These are phyloP conservation scores for Copsychus sechellarum DNA, from an alignment of 2,113 vertebrate species.

Conservation along the genomic window DNA sequence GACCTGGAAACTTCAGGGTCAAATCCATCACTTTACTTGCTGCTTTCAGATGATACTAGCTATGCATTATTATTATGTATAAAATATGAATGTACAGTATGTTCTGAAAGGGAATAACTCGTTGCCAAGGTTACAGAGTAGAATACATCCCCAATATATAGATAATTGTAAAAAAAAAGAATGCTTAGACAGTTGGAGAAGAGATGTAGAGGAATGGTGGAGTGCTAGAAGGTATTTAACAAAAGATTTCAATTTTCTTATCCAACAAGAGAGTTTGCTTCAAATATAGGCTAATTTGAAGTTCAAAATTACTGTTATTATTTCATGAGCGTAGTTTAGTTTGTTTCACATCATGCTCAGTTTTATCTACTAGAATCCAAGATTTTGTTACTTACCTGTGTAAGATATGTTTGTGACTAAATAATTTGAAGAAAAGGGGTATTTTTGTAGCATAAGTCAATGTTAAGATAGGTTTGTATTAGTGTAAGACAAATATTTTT, in stretches of 20 bases:
- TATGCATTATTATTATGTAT: background rate
- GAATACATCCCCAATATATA: background rate
- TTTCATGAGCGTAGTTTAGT: background rate
- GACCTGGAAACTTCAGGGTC: constrained; percentile 8
- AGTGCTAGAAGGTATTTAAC: background rate
- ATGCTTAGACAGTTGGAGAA: background rate
- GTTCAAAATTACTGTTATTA: background rate
- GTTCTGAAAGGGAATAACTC: constrained; percentile 4
- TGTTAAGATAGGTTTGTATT: background rate
- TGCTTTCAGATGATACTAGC: constrained; percentile 24
- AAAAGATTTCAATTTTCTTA: background rate
- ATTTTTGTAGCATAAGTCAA: background rate
- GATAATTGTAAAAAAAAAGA: constrained; percentile 14
- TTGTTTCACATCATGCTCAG: background rate
- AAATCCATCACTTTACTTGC: background rate
- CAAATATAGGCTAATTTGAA: background rate
- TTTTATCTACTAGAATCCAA: background rate
- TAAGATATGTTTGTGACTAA: background rate
- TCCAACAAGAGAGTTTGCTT: background rate
- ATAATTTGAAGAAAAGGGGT: background rate
- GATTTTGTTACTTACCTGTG: background rate
- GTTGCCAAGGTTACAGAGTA: constrained; percentile 49
- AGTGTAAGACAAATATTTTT: background rate
- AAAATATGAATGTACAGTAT: background rate
- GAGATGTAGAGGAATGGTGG: background rate